Percentiles rank a stretch among this genome's conserved stretches.
Evolutionary conservation across 2,797 vertebrate genomes (phyloP).

Genomic region (Chanos chanos): DNA sequence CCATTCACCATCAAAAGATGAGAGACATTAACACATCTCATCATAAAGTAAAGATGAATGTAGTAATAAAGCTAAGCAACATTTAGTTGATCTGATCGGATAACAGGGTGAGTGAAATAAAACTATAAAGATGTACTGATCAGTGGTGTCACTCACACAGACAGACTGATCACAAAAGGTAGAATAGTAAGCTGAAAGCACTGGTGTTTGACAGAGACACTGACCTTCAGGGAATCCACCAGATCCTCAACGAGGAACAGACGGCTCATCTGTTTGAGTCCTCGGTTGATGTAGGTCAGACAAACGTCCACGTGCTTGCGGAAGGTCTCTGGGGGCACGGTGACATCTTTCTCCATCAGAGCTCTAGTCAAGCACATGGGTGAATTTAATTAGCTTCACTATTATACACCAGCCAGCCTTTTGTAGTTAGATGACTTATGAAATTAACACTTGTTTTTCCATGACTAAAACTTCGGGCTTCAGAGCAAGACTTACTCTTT

Average conservation of each 20-base stretch:
- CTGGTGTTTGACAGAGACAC: slow-evolving; percentile 20
- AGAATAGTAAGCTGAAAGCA: not conserved
- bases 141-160: not conserved
- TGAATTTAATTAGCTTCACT: slow-evolving; percentile 38
- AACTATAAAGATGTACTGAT: not conserved
- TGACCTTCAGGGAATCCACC: slow-evolving; percentile 91
- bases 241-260: slow-evolving; percentile 92
- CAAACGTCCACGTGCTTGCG: slow-evolving; percentile 79
- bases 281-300: slow-evolving; percentile 81
- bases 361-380: slow-evolving; percentile 61
- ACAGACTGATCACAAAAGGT: not conserved
- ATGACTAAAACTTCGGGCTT: no score
- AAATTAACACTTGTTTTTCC: not conserved
- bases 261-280: slow-evolving; percentile 80
- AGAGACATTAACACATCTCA: not conserved
- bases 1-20: slow-evolving; percentile 6
- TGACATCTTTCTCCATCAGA: slow-evolving; percentile 86
- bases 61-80: no score
- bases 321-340: slow-evolving; percentile 84
- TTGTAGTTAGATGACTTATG: not conserved
- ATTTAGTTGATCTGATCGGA: no score
- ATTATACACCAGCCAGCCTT: slow-evolving; percentile 1
- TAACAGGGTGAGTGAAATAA: not conserved
- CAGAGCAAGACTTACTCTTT: no score
- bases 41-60: no score